Evolutionary conservation across 2,888 invertebrate genomes (phyloP).

Genomic region (Sminthurides aquaticus): DNA sequence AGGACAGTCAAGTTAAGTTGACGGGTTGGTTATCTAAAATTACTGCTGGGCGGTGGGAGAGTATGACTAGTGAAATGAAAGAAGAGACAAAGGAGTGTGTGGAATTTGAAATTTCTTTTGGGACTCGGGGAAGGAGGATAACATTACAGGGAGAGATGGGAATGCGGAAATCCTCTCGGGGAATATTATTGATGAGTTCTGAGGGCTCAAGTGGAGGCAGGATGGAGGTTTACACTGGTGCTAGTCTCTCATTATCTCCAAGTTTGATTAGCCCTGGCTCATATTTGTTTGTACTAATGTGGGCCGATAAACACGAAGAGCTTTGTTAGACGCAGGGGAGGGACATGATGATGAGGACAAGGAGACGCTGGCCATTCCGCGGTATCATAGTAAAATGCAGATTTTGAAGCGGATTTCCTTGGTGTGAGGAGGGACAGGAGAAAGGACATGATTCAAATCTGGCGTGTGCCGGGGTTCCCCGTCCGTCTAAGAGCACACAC

Average conservation of each 20-base stretch:
- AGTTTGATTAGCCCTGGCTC: neutral
- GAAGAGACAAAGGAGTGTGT: neutral
- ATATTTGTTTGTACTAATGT: neutral
- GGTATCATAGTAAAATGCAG: no score
- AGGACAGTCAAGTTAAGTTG: no score
- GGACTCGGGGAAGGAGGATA: neutral
- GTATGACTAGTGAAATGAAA: neutral
- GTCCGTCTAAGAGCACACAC: no score
- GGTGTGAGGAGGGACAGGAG: no score
- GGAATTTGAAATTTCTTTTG: neutral
- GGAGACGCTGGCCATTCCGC: no score
- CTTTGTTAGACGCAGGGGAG: neutral
- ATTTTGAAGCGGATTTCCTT: no score
- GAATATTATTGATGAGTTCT: constrained; percentile 2
- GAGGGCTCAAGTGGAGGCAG: neutral
- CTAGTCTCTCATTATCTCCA: constrained; percentile 5
- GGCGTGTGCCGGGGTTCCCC: no score
- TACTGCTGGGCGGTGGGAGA: no score
- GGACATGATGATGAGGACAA: no score
- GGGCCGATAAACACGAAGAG: neutral
- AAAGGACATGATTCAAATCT: no score
- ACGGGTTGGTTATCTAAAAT: neutral
- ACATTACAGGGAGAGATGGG: neutral
- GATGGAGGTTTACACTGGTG: neutral
- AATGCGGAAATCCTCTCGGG: neutral